phyloP scores from a whole-genome alignment of 2,888 invertebrate genomes.

The Patella depressa region DNA sequence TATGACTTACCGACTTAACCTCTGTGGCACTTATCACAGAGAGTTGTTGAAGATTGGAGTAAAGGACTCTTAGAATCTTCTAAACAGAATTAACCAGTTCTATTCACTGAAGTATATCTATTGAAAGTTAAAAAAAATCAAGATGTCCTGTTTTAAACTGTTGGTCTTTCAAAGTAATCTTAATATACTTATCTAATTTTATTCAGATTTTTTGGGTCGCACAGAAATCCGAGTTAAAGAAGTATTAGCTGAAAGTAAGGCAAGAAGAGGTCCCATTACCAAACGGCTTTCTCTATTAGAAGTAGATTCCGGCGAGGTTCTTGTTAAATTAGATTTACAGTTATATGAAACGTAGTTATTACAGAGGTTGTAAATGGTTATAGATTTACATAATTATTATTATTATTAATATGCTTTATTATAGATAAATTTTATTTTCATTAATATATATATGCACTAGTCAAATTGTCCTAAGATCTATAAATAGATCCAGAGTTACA shows the following conservation, averaged over 20 bases:
- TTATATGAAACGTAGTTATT: constrained; percentile 71
- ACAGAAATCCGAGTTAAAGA: constrained; percentile 80
- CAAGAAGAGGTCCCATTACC: constrained; percentile 77
- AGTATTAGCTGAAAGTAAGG: constrained; percentile 75
- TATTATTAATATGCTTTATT: too few relatives aligned
- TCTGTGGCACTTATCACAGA: too few relatives aligned
- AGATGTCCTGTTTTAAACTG: not conserved
- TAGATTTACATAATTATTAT: too few relatives aligned
- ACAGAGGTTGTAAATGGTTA: too few relatives aligned
- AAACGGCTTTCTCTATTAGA: constrained; percentile 79
- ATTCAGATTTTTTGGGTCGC: constrained; percentile 80
- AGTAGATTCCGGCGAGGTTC: constrained; percentile 80
- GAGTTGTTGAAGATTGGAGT: too few relatives aligned
- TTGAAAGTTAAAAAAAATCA: not conserved
- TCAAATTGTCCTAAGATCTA: too few relatives aligned
- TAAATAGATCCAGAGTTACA: too few relatives aligned
- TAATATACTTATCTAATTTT: constrained; percentile 7
- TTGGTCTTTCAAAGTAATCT: not conserved
- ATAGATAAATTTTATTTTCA: too few relatives aligned
- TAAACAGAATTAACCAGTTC: too few relatives aligned
- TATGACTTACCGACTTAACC: too few relatives aligned
- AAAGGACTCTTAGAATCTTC: too few relatives aligned
- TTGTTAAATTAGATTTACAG: constrained; percentile 81
- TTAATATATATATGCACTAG: too few relatives aligned
- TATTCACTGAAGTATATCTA: not conserved